Evolutionary conservation across 2,888 invertebrate species (phyloP), one percentile per base, ranked within the genome.

Genomic region (Eudasyphora cyanicolor): DNA sequence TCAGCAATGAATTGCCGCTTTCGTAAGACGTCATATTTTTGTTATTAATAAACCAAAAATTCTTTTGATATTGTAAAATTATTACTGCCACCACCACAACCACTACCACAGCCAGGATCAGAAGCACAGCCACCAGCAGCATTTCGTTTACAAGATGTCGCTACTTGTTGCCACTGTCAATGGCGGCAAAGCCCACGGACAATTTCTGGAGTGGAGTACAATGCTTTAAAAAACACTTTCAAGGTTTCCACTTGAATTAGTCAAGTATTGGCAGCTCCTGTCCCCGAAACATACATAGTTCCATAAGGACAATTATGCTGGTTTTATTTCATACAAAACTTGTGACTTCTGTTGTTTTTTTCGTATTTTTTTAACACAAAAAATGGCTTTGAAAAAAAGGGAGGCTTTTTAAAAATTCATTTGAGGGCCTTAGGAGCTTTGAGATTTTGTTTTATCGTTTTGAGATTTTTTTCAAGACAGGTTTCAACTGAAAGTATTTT

Each of bases 241-340:
- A 84, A 84, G 84, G 84, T 79, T 79, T 79, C 84, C 78, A 79
- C 84, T 84, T 81, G 76, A 81, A 81, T 84, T 81, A 78, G 84
- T 84, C 78, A 84, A 84, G 84, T 81, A 84, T 84, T 84, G 84
- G 81, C 84, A 84, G 84, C 81, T 84, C 81, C 78, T 81, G 81
- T 79, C 8, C 62, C 10, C 27, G 57, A 5, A 57, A 54, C 14
- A 80, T 62, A 60, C 70, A 79, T n/a, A n/a, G n/a, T n/a, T n/a
- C n/a, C n/a, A n/a, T n/a, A n/a, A n/a, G n/a, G n/a, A n/a, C n/a
- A n/a, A n/a, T n/a, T n/a, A n/a, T n/a, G n/a, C n/a, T n/a, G n/a
- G n/a, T n/a, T n/a, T n/a, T n/a, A n/a, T n/a, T n/a, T n/a, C n/a
- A n/a, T n/a, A n/a, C n/a, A n/a, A n/a, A 62, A 49, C 21, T 67